These are phyloP conservation scores for Acrocyrtus sp. DNA, from an alignment of 2,888 invertebrate genomes.

Conservation along the genomic window DNA sequence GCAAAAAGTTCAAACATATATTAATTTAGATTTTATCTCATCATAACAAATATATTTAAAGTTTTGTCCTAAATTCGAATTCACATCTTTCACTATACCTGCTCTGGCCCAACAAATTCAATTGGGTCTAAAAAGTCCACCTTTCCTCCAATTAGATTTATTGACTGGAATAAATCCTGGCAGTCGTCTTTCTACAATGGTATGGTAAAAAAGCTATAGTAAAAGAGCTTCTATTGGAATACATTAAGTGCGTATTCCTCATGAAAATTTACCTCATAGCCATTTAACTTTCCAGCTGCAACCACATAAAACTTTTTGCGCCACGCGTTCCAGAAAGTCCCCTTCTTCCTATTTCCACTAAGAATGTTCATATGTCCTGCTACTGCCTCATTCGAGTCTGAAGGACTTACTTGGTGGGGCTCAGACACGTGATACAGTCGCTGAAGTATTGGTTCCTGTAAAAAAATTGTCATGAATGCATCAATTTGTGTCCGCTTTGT, in stretches of 20 bases:
- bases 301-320: constrained; percentile 69
- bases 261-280: constrained; percentile 54
- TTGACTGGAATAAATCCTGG: constrained; percentile 67
- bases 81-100: constrained; percentile 66
- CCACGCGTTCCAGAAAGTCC: constrained; percentile 72
- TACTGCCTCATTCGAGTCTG: constrained; percentile 35
- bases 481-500: too few species aligned
- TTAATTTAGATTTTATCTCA: neutral
- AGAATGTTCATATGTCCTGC: constrained; percentile 62
- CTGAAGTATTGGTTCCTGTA: constrained; percentile 57
- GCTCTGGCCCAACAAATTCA: constrained; percentile 69
- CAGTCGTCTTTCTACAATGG: constrained; percentile 66
- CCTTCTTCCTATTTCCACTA: constrained; percentile 67
- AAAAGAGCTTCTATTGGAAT: neutral
- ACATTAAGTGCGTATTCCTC: too few species aligned
- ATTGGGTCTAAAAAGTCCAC: constrained; percentile 68
- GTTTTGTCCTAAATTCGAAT: constrained; percentile 5
- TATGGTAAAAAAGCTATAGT: constrained; percentile 10
- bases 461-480: too few species aligned
- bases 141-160: constrained; percentile 69
- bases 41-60: neutral
- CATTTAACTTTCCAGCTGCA: constrained; percentile 57
- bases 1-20: too few species aligned
- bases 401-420: constrained; percentile 46
- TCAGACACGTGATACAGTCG: constrained; percentile 57